Evolutionary conservation across 2,888 invertebrate species (phyloP).

Genomic region (Orchesella flavescens): DNA sequence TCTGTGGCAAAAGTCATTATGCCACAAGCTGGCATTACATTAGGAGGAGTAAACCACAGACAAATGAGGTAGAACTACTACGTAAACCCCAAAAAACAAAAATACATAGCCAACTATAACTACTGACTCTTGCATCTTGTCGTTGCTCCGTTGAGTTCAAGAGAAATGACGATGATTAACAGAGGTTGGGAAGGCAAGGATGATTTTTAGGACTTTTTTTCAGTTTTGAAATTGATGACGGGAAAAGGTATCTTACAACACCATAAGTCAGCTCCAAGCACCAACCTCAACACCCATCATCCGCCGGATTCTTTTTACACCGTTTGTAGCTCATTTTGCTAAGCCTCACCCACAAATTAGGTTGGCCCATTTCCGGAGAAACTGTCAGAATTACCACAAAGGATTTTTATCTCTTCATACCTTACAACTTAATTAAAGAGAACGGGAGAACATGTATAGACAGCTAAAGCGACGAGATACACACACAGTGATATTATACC

Average conservation of each 20-base stretch:
- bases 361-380: constrained; percentile 66
- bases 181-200: not conserved
- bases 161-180: constrained; percentile 9
- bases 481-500: not conserved
- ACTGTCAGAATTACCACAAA: constrained; percentile 66
- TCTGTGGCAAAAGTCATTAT: constrained; percentile 4
- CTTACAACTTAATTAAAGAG: constrained; percentile 61
- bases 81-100: too few species aligned
- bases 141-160: not conserved
- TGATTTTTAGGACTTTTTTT: not conserved
- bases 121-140: too few species aligned
- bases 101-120: too few species aligned
- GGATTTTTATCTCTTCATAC: constrained; percentile 42
- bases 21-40: constrained; percentile 1
- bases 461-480: not conserved
- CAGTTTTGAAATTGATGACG: constrained; percentile 9
- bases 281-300: constrained; percentile 48
- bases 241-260: constrained; percentile 12
- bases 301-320: constrained; percentile 20
- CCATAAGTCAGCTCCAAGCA: constrained; percentile 28
- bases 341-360: constrained; percentile 66
- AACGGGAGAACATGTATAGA: not conserved
- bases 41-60: not conserved
- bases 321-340: constrained; percentile 15
- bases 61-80: not conserved